These are phyloP conservation scores for Montipora foliosa DNA, from an alignment of 64 coral and sea anemone genomes.

Conservation along the genomic window DNA sequence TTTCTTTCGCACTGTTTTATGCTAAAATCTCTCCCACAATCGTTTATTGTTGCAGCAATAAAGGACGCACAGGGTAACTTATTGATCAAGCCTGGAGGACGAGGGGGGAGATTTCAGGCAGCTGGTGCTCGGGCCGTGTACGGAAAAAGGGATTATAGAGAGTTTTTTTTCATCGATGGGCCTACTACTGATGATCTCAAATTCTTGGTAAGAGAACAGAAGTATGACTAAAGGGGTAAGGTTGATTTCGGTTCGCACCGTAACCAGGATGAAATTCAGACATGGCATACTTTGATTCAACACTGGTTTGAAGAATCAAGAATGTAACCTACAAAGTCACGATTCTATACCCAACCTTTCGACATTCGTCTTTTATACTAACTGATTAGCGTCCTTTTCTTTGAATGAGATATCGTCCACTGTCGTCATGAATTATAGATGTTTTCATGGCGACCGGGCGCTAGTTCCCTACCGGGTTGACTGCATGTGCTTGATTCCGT, in stretches of 20 bases:
- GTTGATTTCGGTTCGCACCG: neutral
- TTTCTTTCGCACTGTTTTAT: neutral
- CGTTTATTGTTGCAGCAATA: neutral
- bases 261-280: neutral
- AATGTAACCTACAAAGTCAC: too few species aligned
- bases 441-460: too few species aligned
- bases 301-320: too few species aligned
- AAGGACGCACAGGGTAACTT: neutral
- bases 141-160: neutral
- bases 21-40: neutral
- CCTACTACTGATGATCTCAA: neutral
- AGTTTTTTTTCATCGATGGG: conserved; percentile 16
- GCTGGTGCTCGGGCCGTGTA: conserved; percentile 3
- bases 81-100: neutral
- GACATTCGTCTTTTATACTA: too few species aligned
- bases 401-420: too few species aligned
- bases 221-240: neutral
- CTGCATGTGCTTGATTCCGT: too few species aligned
- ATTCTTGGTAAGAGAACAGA: conserved; percentile 11
- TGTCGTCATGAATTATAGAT: too few species aligned
- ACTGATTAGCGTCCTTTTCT: too few species aligned
- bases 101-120: neutral
- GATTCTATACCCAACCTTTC: too few species aligned
- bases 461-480: too few species aligned
- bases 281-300: too few species aligned